Evolutionary conservation across 1,140 invertebrate genomes (phyloP).

Genomic region (Trypoxylus dichotomus): DNA sequence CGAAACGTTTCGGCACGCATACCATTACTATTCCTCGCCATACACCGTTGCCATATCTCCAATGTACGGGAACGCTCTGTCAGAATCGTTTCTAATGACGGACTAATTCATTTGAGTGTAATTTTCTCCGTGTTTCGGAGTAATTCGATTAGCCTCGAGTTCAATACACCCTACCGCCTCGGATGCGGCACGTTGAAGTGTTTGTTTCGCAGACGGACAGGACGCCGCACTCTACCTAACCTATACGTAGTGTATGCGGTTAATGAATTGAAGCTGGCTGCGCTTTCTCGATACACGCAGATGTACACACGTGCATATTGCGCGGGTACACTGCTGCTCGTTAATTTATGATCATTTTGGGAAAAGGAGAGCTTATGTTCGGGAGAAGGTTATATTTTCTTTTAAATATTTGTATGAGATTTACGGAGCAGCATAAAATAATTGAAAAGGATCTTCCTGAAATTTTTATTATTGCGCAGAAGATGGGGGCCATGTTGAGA

Average conservation of each 20-base stretch:
- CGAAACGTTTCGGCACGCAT: background rate
- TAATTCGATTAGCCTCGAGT: slow-evolving; percentile 29
- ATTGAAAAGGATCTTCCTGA: too few species aligned
- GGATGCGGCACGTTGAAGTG: slow-evolving; percentile 14
- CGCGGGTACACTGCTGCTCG: too few species aligned
- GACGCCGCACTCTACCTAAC: too few species aligned
- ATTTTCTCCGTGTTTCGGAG: slow-evolving; percentile 18
- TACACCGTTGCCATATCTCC: background rate
- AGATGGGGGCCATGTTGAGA: too few species aligned
- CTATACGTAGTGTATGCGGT: slow-evolving; percentile 1
- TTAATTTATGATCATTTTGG: too few species aligned
- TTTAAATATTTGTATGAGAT: too few species aligned
- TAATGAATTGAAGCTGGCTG: slow-evolving; percentile 26
- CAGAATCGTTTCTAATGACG: slow-evolving; percentile 4
- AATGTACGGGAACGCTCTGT: background rate
- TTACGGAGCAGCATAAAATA: too few species aligned
- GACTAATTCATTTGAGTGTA: slow-evolving; percentile 29
- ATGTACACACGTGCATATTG: background rate
- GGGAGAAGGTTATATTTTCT: too few species aligned
- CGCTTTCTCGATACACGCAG: background rate
- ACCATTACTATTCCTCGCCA: background rate
- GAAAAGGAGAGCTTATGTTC: too few species aligned
- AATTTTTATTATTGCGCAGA: too few species aligned
- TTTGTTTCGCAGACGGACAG: slow-evolving; percentile 18
- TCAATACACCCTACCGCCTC: slow-evolving; percentile 22